Evolutionary conservation across 2,113 vertebrate species (phyloP), one percentile per base, ranked within the genome.

Genomic region (Nannospalax galili): DNA sequence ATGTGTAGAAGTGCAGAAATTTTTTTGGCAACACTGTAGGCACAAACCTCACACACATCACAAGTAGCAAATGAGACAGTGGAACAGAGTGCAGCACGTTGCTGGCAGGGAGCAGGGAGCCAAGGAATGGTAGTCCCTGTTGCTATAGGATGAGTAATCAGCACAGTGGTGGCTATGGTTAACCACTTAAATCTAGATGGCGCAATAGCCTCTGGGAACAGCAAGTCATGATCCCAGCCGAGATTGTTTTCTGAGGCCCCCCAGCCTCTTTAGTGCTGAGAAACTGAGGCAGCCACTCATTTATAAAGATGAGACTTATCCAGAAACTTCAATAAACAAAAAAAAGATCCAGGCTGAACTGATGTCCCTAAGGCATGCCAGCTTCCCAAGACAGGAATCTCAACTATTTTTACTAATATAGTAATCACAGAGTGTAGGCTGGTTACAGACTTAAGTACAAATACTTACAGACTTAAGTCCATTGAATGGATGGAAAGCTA

Each of bases 331-430:
- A 22, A 37, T 10, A 56, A 75, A 62, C 35, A 75, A 69, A 67
- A 3, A 89, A 24, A 74, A 95, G 7, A 12, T 84, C 79, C 56
- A n/a, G 48, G 17, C 28, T 20, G 48, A 45, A 79, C 2, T 0
- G 0, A 4, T 42, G 20, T n/a, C 2, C 2, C 82, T 11, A 6
- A 45, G 0, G 60, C 9, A 19, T 0, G 5, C 30, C 10, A 42
- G 15, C 64, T 65, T 75, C 35, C 24, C 12, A 11, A 58, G 19
- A 24, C 74, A 64, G 60, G 3, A 32, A 24, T 56, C 58, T 11
- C 69, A 14, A 42, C 48, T 91, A 24, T 42, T 45, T n/a, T 84
- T 80, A 9, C 56, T 35, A 72, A 28, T 20, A 22, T 35, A 42
- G 0, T 30, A 75, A 82, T 52, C 87, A 30, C 32, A n/a, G 2